Evolutionary conservation across 2,113 vertebrate species (phyloP), one percentile per base, ranked within the genome.

Genomic region (Cephalopholis sonnerati): DNA sequence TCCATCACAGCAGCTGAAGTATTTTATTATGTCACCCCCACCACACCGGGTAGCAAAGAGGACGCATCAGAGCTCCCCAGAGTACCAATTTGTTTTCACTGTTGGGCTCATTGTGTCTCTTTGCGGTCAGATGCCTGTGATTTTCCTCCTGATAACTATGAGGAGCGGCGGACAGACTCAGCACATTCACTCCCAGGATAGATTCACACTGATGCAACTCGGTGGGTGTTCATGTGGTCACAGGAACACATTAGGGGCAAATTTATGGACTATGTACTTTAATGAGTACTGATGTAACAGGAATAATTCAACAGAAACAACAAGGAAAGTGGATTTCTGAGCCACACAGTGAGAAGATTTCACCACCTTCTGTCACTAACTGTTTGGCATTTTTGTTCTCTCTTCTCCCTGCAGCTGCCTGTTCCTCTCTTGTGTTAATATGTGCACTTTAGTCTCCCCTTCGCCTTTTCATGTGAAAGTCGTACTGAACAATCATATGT

Each of bases 81-180:
- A 58, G 82, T n/a, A 69, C 79, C 81, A 86, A 85, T 90, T 90
- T 89, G 77, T 87, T 87, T 83, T 63, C 71, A 84, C 80, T 48
- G 77, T 46, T 81, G 73, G 58, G 59, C 79, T 83, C 75, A 62
- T 70, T 91, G 72, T 85, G 83, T 82, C 74, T 70, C 61, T 53
- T 63, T 83, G 85, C 32, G 41, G 70, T 74, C 11, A 17, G 84
- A 84, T 77, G 73, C 41, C 66, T 75, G 81, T 76, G 61, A 88
- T 83, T 86, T 75, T 76, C 79, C 70, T 72, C 15, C 67, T 65
- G 82, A 74, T 65, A 69, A 76, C 70, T 20, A 79, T 70, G 32
- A 79, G 65, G 74, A 74, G 77, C 65, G 64, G 51, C 5, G 5
- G 9, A 71, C 16, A 2, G 76, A 54, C 58, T 70, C 54, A 67